These are phyloP conservation scores for Bubo bubo DNA, from an alignment of 2,113 vertebrate species.

Conservation along the genomic window DNA sequence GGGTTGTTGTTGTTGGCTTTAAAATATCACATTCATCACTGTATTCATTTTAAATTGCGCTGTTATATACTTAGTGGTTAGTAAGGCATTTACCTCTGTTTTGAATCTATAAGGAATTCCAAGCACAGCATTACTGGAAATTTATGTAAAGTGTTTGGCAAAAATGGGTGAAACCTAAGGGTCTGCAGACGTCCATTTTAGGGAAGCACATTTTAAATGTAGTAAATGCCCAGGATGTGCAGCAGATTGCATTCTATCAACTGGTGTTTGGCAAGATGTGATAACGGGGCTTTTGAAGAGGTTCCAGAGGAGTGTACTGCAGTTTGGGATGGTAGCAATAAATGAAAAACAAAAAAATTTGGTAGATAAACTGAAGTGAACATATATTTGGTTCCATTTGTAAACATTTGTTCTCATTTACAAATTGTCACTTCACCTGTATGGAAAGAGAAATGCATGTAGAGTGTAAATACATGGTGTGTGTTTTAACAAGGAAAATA, in stretches of 20 bases:
- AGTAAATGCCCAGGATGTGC: neutral
- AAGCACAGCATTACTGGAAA: conserved; percentile 21
- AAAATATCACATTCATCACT: neutral
- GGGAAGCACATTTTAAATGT: neutral
- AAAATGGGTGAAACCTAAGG: neutral
- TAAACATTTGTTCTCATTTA: neutral
- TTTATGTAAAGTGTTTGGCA: neutral
- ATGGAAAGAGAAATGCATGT: neutral
- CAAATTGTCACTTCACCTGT: neutral
- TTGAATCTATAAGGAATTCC: conserved; percentile 16
- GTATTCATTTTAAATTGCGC: neutral
- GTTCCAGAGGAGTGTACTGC: accelerated
- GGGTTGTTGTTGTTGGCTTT: conserved; percentile 45
- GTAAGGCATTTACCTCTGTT: conserved; percentile 9
- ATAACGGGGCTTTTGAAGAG: neutral
- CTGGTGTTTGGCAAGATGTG: neutral
- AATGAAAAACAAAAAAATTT: neutral
- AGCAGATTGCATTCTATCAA: neutral
- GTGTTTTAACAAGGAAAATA: neutral
- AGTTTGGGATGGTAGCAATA: neutral
- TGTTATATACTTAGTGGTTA: conserved; percentile 51
- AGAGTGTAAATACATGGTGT: neutral
- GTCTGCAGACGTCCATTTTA: neutral
- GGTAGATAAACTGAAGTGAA: neutral
- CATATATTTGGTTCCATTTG: neutral